A percentile compares a stretch with the other conserved stretches of the same genome.
phyloP scores from a whole-genome alignment of 2,113 vertebrate species.

The Phyllopteryx taeniolatus region DNA sequence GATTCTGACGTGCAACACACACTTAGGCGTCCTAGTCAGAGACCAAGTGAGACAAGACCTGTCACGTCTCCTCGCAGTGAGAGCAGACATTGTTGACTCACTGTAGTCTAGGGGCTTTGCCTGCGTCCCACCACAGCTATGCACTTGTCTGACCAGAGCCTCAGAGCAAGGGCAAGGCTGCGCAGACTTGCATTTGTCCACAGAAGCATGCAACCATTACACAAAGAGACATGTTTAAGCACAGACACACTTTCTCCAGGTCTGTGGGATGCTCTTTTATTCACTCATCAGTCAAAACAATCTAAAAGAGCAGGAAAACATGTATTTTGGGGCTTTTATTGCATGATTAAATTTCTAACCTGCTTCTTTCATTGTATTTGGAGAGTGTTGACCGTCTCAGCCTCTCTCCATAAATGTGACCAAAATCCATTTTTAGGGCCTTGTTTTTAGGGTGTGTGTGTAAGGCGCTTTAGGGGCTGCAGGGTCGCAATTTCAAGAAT shows the following conservation, averaged over 20 bases:
- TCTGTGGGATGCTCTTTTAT: constrained; percentile 42
- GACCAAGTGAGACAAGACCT: constrained; percentile 60
- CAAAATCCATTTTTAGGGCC: not conserved
- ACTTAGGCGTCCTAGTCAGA: constrained; percentile 21
- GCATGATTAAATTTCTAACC: constrained; percentile 1
- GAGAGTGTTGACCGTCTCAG: constrained; percentile 10
- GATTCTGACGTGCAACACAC: constrained; percentile 27
- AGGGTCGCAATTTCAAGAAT: not conserved
- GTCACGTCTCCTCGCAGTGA: constrained; percentile 62
- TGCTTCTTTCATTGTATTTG: constrained; percentile 18
- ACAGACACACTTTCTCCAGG: constrained; percentile 30
- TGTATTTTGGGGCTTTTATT: constrained; percentile 23
- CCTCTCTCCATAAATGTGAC: constrained; percentile 21
- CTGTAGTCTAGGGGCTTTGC: constrained; percentile 59
- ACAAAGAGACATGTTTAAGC: constrained; percentile 51
- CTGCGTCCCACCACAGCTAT: constrained; percentile 74
- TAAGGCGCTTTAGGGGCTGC: not conserved
- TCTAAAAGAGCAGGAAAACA: constrained; percentile 16
- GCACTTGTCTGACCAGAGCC: constrained; percentile 71
- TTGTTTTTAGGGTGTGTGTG: not conserved
- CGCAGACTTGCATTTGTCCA: constrained; percentile 52
- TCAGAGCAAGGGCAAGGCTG: constrained; percentile 60
- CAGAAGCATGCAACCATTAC: constrained; percentile 49
- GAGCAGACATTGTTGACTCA: constrained; percentile 75
- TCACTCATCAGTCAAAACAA: constrained; percentile 14